A percentile compares a stretch with the other conserved stretches of the same genome.
These are phyloP conservation scores for Phrynosoma blainvillii DNA, from an alignment of 2,113 vertebrate species.

Conservation along the genomic window DNA sequence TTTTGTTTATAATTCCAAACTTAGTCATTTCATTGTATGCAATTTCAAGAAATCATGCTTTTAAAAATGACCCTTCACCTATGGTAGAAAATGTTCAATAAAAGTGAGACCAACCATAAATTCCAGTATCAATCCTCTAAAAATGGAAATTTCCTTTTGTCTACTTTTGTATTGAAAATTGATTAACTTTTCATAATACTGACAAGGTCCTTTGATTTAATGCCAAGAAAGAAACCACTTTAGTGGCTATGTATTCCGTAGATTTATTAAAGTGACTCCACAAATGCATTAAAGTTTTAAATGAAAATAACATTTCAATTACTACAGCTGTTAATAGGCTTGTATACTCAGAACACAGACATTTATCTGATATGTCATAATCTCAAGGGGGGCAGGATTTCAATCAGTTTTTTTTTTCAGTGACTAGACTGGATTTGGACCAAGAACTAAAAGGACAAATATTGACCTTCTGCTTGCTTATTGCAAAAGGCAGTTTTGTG, in stretches of 20 bases:
- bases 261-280: slow-evolving; percentile 66
- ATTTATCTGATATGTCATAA: background rate
- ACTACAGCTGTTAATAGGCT: slow-evolving; percentile 50
- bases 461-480: background rate
- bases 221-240: slow-evolving; percentile 29
- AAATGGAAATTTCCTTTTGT: slow-evolving; percentile 69
- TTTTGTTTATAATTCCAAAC: slow-evolving; percentile 67
- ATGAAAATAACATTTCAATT: slow-evolving; percentile 68
- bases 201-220: slow-evolving; percentile 65
- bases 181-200: slow-evolving; percentile 68
- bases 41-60: slow-evolving; percentile 73
- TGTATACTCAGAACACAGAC: background rate
- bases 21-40: slow-evolving; percentile 62
- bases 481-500: background rate
- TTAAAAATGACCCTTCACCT: slow-evolving; percentile 73
- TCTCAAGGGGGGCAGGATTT: background rate
- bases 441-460: background rate
- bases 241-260: slow-evolving; percentile 39
- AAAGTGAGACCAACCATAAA: slow-evolving; percentile 71
- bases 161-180: slow-evolving; percentile 71
- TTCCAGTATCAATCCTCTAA: slow-evolving; percentile 64
- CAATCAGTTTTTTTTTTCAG: background rate
- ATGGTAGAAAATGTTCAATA: slow-evolving; percentile 65
- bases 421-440: background rate
- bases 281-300: slow-evolving; percentile 66